Evolutionary conservation across 2,113 vertebrate species (phyloP).

Genomic region (Pithys albifrons): DNA sequence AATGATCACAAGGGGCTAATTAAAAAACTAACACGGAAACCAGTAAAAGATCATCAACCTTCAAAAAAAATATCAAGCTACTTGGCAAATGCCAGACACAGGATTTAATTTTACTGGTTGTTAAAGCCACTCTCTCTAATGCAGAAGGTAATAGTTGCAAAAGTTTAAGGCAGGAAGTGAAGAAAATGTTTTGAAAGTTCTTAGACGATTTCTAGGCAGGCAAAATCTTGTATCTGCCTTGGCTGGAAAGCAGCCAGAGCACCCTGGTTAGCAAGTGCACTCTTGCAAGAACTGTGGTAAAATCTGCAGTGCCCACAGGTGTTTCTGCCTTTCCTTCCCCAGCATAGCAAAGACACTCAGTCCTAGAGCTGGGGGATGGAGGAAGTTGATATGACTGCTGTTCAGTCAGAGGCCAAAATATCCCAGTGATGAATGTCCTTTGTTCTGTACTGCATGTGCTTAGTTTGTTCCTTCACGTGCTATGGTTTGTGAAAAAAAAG

Average conservation of each 20-base stretch:
- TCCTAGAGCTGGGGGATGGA: not conserved
- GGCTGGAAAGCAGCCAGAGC: not conserved
- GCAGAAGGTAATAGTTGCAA: not conserved
- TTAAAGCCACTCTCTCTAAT: not conserved
- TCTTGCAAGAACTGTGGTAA: not conserved
- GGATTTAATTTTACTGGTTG: not conserved
- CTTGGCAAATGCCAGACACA: not conserved
- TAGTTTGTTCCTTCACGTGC: not conserved
- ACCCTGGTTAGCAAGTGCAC: not conserved
- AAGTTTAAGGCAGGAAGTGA: slow-evolving; percentile 43
- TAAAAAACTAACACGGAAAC: not conserved
- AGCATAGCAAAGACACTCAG: not conserved
- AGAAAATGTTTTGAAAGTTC: slow-evolving; percentile 1
- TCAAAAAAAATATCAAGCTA: not conserved
- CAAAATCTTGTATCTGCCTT: not conserved
- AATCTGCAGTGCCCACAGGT: slow-evolving; percentile 32
- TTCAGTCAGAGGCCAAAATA: not conserved
- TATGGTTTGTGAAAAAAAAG: not conserved
- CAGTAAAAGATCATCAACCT: not conserved
- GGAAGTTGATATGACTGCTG: not conserved
- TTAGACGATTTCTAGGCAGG: not conserved
- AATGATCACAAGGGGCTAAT: not conserved
- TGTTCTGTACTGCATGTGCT: slow-evolving; percentile 10
- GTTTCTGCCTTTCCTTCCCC: not conserved
- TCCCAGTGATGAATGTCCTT: not conserved